Evolutionary conservation across 2,113 vertebrate genomes (phyloP).

Genomic region (Regulus satrapa): DNA sequence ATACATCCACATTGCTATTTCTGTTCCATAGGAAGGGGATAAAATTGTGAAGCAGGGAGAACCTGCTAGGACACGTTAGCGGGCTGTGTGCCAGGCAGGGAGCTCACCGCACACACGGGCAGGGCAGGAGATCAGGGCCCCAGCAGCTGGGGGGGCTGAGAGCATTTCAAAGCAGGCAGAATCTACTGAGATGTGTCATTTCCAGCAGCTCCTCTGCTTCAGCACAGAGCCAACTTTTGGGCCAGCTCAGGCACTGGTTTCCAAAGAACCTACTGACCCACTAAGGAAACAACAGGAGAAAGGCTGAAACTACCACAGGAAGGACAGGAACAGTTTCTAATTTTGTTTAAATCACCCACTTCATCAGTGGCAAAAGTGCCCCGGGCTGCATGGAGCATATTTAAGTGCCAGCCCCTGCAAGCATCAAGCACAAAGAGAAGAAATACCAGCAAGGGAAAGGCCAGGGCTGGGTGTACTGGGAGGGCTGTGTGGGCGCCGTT

Average conservation of each 20-base stretch:
- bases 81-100: neutral
- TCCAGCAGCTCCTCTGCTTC: neutral
- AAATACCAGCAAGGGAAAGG: neutral
- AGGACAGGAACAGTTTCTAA: neutral
- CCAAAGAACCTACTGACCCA: neutral
- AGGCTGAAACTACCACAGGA: neutral
- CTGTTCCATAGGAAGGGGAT: neutral
- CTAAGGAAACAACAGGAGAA: neutral
- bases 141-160: neutral
- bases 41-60: neutral
- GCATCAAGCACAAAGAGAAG: neutral
- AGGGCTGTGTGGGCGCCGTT: rapidly evolving
- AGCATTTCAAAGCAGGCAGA: neutral
- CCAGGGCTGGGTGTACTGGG: neutral
- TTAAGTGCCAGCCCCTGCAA: neutral
- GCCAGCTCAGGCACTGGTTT: neutral
- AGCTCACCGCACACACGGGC: rapidly evolving
- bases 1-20: neutral
- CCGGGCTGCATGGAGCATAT: neutral
- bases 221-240: neutral
- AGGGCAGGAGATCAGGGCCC: neutral
- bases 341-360: neutral
- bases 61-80: neutral
- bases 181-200: neutral
- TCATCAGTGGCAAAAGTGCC: neutral